phyloP scores from a whole-genome alignment of 2,888 invertebrate genomes.

The Megamerina dolium region DNA sequence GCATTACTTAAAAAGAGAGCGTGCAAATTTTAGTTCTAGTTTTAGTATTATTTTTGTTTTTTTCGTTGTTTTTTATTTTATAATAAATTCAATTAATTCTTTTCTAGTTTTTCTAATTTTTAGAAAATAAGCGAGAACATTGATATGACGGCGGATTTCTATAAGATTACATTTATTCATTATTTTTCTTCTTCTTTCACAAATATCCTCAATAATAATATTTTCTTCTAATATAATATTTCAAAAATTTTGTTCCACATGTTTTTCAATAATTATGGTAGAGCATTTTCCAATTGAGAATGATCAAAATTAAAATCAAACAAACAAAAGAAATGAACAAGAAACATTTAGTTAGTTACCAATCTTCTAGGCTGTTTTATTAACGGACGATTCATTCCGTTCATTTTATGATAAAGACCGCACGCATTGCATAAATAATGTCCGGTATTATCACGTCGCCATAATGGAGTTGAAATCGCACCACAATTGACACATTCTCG shows the following conservation, averaged over 20 bases:
- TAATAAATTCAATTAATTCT: constrained; percentile 50
- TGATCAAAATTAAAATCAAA: constrained; percentile 4
- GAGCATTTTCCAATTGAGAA: background rate
- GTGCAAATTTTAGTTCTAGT: constrained; percentile 9
- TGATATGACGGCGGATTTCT: constrained; percentile 44
- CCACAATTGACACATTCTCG: constrained; percentile 98
- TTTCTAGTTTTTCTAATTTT: constrained; percentile 19
- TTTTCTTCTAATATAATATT: constrained; percentile 12
- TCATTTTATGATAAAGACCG: constrained; percentile 96
- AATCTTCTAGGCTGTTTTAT: constrained; percentile 86
- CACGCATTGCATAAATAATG: constrained; percentile 99
- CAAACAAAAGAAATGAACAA: too few species aligned
- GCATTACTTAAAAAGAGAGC: constrained; percentile 10
- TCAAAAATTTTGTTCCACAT: constrained; percentile 22
- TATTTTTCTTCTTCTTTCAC: constrained; percentile 6
- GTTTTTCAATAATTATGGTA: too few species aligned
- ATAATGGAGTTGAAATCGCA: constrained; percentile 93
- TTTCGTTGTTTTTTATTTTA: constrained; percentile 20
- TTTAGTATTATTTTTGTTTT: constrained; percentile 10
- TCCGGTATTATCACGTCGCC: constrained; percentile 98
- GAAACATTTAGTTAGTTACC: constrained; percentile 54
- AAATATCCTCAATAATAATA: too few species aligned
- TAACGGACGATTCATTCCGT: constrained; percentile 87
- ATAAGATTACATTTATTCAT: constrained; percentile 34
- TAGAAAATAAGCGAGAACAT: constrained; percentile 38